Evolutionary conservation across 2,797 vertebrate genomes (phyloP).

Genomic region (Eupleurogrammus muticus): DNA sequence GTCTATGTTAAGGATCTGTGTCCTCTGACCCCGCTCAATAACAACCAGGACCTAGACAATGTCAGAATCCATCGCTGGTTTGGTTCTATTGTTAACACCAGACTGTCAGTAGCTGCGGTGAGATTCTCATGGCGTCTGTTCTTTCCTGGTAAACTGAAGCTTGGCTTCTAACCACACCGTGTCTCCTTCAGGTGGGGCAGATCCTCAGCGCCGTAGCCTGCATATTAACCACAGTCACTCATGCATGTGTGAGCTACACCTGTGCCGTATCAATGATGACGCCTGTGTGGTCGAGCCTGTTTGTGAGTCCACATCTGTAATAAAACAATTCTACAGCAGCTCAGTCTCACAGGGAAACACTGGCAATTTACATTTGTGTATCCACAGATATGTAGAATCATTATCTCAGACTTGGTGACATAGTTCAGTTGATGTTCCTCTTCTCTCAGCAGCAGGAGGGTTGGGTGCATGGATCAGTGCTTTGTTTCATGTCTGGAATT

Average conservation of each 20-base stretch:
- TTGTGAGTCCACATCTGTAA: conserved; percentile 71
- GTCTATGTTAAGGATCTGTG: conserved; percentile 76
- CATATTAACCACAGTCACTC: conserved; percentile 70
- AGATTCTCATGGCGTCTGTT: conserved; percentile 21
- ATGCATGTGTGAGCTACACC: conserved; percentile 78
- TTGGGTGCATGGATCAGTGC: too few relatives aligned
- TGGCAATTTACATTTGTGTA: too few relatives aligned
- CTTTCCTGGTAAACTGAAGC: not conserved
- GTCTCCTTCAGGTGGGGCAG: conserved; percentile 74
- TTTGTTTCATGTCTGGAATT: too few relatives aligned
- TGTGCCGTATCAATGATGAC: conserved; percentile 78
- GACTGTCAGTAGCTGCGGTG: conserved; percentile 80
- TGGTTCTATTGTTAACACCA: conserved; percentile 78
- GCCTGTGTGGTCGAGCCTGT: conserved; percentile 78
- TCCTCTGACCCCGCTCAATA: conserved; percentile 8
- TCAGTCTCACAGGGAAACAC: too few relatives aligned
- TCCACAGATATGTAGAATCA: too few relatives aligned
- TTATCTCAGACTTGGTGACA: too few relatives aligned
- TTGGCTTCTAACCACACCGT: not conserved
- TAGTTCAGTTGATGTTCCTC: too few relatives aligned
- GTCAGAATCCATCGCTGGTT: conserved; percentile 83
- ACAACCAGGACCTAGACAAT: conserved; percentile 58
- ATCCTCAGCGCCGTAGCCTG: conserved; percentile 73
- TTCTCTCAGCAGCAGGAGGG: too few relatives aligned
- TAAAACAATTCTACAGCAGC: not conserved